These are phyloP conservation scores for Scaptodrosophila latifasciaeformis DNA, from an alignment of 2,888 invertebrate genomes.

Conservation along the genomic window DNA sequence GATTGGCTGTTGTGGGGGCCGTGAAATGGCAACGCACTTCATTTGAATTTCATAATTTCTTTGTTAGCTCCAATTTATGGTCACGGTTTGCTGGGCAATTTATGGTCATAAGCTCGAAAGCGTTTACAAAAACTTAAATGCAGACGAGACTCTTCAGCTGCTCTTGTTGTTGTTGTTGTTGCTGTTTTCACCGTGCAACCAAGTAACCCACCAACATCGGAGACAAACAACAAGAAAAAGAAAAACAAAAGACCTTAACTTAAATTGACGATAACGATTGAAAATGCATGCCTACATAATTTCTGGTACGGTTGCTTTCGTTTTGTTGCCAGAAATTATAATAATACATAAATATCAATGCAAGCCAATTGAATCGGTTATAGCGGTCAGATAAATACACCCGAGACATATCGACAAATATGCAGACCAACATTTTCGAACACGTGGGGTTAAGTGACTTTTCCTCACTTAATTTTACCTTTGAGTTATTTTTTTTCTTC, in stretches of 20 bases:
- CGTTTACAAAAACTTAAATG: slow-evolving; percentile 50
- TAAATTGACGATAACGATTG: slow-evolving; percentile 67
- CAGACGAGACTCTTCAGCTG: slow-evolving; percentile 7
- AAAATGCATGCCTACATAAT: slow-evolving; percentile 37
- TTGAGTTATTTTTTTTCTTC: neutral
- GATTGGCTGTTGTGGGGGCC: neutral
- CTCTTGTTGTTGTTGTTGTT: neutral
- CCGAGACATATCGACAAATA: no score
- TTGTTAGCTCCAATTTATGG: slow-evolving; percentile 69
- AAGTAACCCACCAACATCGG: neutral
- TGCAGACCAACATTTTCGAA: neutral
- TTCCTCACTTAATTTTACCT: slow-evolving; percentile 30
- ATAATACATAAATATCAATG: slow-evolving; percentile 34
- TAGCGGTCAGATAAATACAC: no score
- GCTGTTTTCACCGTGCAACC: no score
- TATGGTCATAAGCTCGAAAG: slow-evolving; percentile 61
- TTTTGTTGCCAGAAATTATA: slow-evolving; percentile 22
- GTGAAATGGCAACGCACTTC: slow-evolving; percentile 54
- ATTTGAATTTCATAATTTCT: slow-evolving; percentile 69
- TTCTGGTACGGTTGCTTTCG: neutral
- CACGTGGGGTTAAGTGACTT: slow-evolving; percentile 11
- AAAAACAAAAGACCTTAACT: slow-evolving; percentile 44
- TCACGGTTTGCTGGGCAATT: slow-evolving; percentile 64
- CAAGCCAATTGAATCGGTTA: slow-evolving; percentile 7
- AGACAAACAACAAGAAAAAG: slow-evolving; percentile 25